Conservation (phyloP, 2,113 vertebrate genomes). For the Montifringilla adamsi region DNA sequence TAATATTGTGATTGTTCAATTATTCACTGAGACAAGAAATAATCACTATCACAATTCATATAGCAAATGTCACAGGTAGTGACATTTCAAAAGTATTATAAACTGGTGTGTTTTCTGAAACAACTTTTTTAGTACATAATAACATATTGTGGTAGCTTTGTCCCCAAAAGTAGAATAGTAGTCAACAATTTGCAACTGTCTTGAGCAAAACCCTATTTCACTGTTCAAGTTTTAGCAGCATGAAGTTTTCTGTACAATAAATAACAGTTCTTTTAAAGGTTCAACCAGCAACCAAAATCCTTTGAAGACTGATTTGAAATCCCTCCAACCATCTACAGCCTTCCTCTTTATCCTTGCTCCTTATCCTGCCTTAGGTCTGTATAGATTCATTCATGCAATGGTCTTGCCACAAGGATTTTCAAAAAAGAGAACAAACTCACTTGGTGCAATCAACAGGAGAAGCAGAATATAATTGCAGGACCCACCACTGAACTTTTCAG, state of each 20-base stretch:
- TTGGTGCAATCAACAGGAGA: background rate
- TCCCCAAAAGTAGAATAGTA: background rate
- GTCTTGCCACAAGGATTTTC: background rate
- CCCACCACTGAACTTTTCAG: background rate
- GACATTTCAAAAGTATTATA: background rate
- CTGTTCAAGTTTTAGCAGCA: background rate
- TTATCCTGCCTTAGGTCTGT: background rate
- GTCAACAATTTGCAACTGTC: background rate
- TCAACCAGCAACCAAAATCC: background rate
- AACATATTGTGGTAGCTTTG: background rate
- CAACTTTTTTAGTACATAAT: background rate
- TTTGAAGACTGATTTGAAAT: background rate
- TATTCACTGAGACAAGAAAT: background rate
- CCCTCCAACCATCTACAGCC: background rate
- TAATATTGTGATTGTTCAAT: background rate
- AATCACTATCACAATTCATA: background rate
- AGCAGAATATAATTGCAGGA: background rate
- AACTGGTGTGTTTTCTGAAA: background rate
- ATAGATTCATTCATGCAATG: background rate
- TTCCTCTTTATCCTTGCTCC: accelerated
- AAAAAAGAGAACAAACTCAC: background rate
- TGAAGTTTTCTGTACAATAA: background rate
- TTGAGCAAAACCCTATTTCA: background rate
- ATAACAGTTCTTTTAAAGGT: background rate
- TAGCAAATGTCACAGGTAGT: background rate